Base-by-base conservation (phyloP, 2,113 vertebrate species). In the Leucoraja erinaceus region DNA sequence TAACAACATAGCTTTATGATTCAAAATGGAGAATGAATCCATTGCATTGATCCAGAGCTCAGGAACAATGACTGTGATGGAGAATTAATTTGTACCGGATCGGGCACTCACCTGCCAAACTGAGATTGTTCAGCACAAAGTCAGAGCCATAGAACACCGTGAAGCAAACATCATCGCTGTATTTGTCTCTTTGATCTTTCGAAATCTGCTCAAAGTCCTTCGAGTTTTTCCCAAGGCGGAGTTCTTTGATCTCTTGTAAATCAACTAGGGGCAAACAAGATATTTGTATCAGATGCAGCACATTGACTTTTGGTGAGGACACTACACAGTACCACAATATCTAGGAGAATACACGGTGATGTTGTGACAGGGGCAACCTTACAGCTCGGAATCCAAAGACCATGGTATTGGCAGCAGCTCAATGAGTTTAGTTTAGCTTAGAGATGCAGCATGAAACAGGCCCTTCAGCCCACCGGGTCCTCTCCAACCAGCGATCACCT, bases 61-160 rank as follows among this genome's bases (percentile, higher is more conserved):
- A 63, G 11, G 11, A 63, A 6, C 28, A 20, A 14, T 20, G 83
- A 31, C 14, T 0, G 25, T 22, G 25, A 8, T 61, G 81, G 59
- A 31, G 83, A 88, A 18, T 88, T 25, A 22, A 25, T 83, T 63
- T 88, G 28, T n/a, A 59, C 7, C 47, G 59, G 54, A 28, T 18
- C 11, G 6, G 8, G 33, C 4, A 94, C 95, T 93, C 94, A 99
- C 98, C 97, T 95, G 97, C 98, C 93, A 99, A 95, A 84, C 98
- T 99, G 93, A 99, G 97, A 0, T 98, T 98, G 97, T 95, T 98
- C 93, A 99, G 98, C 28, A 99, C 97, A 94, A 99, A 99, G 94
- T 98, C 97, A 9, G 96, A 97, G 79, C 99, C 99, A 0, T 99
- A 99, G 93, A 99, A 96, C 94, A 99, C 94, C 5, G 97, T 98